A percentile compares a stretch with the other conserved stretches of the same genome.
These are phyloP conservation scores for Tipula lateralis DNA, from an alignment of 2,888 invertebrate genomes.

Conservation along the genomic window DNA sequence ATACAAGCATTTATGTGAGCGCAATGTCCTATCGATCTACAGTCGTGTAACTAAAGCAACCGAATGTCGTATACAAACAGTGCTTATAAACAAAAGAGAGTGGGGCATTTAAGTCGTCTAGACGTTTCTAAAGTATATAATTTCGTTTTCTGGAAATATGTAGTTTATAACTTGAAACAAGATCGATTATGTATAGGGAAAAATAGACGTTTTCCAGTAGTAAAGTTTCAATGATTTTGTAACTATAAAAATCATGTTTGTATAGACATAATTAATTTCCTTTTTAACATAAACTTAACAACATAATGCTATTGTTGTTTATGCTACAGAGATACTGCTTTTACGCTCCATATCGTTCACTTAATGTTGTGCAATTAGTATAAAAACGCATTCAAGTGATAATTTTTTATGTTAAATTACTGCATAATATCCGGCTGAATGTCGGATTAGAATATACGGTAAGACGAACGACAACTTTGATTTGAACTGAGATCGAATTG, in stretches of 20 bases:
- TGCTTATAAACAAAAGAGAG: not conserved
- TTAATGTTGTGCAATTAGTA: not conserved
- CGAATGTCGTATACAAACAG: not conserved
- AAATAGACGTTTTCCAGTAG: not conserved
- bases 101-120: not conserved
- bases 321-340: not conserved
- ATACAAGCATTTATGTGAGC: too few species aligned
- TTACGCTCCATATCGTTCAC: not conserved
- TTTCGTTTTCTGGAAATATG: not conserved
- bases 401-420: not conserved
- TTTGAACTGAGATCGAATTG: too few species aligned
- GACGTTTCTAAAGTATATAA: not conserved
- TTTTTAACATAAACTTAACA: too few species aligned
- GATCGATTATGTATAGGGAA: not conserved
- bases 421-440: not conserved
- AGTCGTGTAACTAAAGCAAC: not conserved
- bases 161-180: too few species aligned
- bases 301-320: not conserved
- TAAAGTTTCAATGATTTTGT: not conserved
- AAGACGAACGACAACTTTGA: not conserved
- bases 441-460: not conserved
- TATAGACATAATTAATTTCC: not conserved
- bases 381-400: not conserved
- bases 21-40: not conserved
- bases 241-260: not conserved